Evolutionary conservation across 1,140 invertebrate genomes (phyloP), one percentile per base, ranked within the genome.

Genomic region (Drosophila tristis): DNA sequence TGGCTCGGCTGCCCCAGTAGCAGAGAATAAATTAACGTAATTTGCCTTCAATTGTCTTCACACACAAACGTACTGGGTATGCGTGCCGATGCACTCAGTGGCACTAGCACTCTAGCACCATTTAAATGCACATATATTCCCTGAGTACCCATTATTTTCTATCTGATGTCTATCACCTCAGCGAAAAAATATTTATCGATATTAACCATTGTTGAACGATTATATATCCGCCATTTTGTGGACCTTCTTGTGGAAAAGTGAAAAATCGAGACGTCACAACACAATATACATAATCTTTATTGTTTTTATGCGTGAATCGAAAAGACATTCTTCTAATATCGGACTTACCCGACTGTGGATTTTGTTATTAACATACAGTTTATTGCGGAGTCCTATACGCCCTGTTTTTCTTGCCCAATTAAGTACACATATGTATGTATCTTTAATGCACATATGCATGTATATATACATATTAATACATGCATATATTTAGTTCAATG

Each of bases 261-360:
- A 70, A 70, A 70, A 49, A 20, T 47, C 16, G 26, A 70, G 50
- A 43, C 63, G 62, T 70, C 63, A 70, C 54, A 67, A 55, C 35
- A 39, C 35, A 39, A 39, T 39, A 39, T 39, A 39, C 35, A 39
- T 66, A 68, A 68, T 42, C 15, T 31, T 2, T 20, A 20, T 42
- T 57, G 5, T 42, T 48, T 54, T n/a, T 5, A 6, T 64, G 13
- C 31, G 43, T 53, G 8, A 39, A 39, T 48, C 29, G 20, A 15
- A 15, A 2, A n/a, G 29, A 23, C 11, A 26, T 11, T 23, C 8
- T 42, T 15, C 23, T 61, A 8, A 49, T 9, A n/a, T 13, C 9
- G 55, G 11, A 13, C 11, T 13, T 39, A 13, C 31, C 31, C 2
- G 11, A 13, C 11, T 11, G 11, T 39, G 11, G 11, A 39, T 39